These are phyloP conservation scores for Dione juno DNA, from an alignment of 2,888 invertebrate species.

Conservation along the genomic window DNA sequence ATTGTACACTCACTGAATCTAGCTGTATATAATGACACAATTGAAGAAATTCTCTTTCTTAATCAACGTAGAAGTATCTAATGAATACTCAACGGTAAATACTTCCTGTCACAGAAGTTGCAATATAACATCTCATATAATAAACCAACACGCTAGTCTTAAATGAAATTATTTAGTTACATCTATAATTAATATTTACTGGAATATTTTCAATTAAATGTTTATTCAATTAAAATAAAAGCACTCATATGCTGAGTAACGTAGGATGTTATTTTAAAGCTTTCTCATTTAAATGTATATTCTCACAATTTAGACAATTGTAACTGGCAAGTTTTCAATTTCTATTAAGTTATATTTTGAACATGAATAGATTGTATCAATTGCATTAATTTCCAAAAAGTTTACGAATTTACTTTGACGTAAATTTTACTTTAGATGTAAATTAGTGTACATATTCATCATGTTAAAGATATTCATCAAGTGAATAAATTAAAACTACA, in stretches of 20 bases:
- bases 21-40: conserved; percentile 81
- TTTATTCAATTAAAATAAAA: conserved; percentile 31
- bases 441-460: neutral
- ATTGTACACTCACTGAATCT: conserved; percentile 73
- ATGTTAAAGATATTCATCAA: too few relatives aligned
- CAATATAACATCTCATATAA: neutral
- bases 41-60: conserved; percentile 65
- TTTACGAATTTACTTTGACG: neutral
- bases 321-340: conserved; percentile 27
- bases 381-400: neutral
- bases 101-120: conserved; percentile 38
- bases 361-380: too few relatives aligned
- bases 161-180: neutral
- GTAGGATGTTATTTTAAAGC: too few relatives aligned
- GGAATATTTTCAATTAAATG: conserved; percentile 22
- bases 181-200: conserved; percentile 6
- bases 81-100: conserved; percentile 39
- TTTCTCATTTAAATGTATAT: too few relatives aligned
- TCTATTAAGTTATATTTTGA: conserved; percentile 25
- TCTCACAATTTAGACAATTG: too few relatives aligned
- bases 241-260: conserved; percentile 39
- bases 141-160: neutral
- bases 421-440: neutral
- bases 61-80: conserved; percentile 49
- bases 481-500: conserved; percentile 15